A percentile compares a stretch with the other conserved stretches of the same genome.
phyloP scores from a whole-genome alignment of 2,888 invertebrate species.

The Drosophila nigricruria region DNA sequence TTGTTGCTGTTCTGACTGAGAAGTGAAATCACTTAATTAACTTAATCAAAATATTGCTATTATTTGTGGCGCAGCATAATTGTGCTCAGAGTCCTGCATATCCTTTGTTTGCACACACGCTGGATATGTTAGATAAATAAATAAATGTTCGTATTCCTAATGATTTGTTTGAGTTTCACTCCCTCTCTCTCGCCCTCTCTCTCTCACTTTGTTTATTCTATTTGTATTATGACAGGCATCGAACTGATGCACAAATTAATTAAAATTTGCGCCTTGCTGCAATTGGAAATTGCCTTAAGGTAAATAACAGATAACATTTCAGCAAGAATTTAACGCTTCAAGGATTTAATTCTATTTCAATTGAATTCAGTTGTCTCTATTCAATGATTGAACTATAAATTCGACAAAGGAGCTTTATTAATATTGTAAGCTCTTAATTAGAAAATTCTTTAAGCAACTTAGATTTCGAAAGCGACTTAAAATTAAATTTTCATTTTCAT shows the following conservation, averaged over 20 bases:
- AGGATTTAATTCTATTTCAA: slow-evolving; percentile 1
- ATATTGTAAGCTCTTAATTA: neutral
- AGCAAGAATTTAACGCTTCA: neutral
- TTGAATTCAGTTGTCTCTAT: neutral
- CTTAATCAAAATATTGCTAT: slow-evolving; percentile 80
- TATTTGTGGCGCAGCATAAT: slow-evolving; percentile 51
- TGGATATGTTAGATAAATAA: slow-evolving; percentile 53
- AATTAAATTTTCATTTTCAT: neutral
- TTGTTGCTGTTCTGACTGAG: slow-evolving; percentile 11
- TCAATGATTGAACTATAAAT: neutral
- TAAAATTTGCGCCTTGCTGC: slow-evolving; percentile 61
- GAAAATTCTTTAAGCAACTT: neutral
- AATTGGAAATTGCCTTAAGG: slow-evolving; percentile 29
- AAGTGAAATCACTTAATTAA: slow-evolving; percentile 76
- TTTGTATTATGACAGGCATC: slow-evolving; percentile 74
- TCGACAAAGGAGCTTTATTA: neutral
- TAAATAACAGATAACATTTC: slow-evolving; percentile 19
- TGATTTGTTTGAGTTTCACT: slow-evolving; percentile 51
- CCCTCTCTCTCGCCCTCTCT: neutral
- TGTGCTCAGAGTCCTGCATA: slow-evolving; percentile 25
- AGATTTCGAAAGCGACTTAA: neutral
- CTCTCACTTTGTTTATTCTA: slow-evolving; percentile 28
- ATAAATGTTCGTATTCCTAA: slow-evolving; percentile 49
- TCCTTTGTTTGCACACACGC: slow-evolving; percentile 49
- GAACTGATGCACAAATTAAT: slow-evolving; percentile 70